Evolutionary conservation across 2,888 invertebrate genomes (phyloP).

Genomic region (Amphipoea lucens): DNA sequence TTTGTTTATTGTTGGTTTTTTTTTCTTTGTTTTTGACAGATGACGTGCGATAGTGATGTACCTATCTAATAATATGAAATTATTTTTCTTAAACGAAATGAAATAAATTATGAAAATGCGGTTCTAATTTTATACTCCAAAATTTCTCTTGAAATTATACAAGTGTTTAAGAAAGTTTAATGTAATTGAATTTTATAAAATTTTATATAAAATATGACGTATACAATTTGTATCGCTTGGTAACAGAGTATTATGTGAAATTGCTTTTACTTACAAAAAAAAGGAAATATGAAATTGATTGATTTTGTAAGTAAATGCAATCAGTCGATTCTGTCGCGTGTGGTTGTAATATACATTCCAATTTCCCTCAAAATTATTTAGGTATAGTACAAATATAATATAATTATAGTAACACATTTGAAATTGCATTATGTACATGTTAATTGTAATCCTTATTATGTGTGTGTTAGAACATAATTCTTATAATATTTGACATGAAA

Average conservation of each 20-base stretch:
- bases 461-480: slow-evolving; percentile 20
- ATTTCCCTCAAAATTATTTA: slow-evolving; percentile 27
- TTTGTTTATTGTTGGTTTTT: slow-evolving; percentile 53
- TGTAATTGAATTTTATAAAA: slow-evolving; percentile 20
- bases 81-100: slow-evolving; percentile 12
- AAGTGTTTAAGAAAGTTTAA: background rate
- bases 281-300: background rate
- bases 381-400: slow-evolving; percentile 20
- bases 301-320: slow-evolving; percentile 11
- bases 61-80: background rate
- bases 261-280: slow-evolving; percentile 24
- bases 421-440: slow-evolving; percentile 40
- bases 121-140: slow-evolving; percentile 29
- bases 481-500: slow-evolving; percentile 11
- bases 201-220: slow-evolving; percentile 21
- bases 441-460: slow-evolving; percentile 25
- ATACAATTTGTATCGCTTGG: slow-evolving; percentile 32
- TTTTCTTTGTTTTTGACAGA: slow-evolving; percentile 30
- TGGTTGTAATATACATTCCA: slow-evolving; percentile 50
- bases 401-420: slow-evolving; percentile 11
- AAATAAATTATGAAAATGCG: slow-evolving; percentile 1
- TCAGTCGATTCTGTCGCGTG: background rate
- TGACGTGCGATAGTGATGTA: slow-evolving; percentile 3
- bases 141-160: slow-evolving; percentile 2
- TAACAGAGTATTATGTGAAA: slow-evolving; percentile 2